phyloP scores from a whole-genome alignment of 2,113 vertebrate species.

The Gymnorhina tibicen region DNA sequence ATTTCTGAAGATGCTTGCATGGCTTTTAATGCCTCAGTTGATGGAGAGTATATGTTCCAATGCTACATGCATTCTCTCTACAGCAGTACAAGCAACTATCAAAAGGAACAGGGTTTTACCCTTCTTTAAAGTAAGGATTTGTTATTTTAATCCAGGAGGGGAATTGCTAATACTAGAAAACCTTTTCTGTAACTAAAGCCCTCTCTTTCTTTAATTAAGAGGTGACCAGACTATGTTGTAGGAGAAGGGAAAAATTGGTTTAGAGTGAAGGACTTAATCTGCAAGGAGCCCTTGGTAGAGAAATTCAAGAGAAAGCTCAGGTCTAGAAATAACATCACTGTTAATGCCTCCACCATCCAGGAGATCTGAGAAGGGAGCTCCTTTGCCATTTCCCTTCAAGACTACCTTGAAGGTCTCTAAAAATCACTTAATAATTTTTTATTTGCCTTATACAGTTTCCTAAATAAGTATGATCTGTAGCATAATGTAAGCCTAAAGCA shows the following conservation, averaged over 20 bases:
- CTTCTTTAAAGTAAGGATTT: background rate
- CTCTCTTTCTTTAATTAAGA: background rate
- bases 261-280: background rate
- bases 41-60: background rate
- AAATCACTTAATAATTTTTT: background rate
- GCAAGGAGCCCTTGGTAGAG: background rate
- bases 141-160: background rate
- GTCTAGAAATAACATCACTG: background rate
- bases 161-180: background rate
- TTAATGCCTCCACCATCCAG: background rate
- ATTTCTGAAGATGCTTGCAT: background rate
- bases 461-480: background rate
- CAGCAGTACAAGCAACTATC: background rate
- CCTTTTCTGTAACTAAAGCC: background rate
- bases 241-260: background rate
- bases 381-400: background rate
- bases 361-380: background rate
- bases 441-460: background rate
- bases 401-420: background rate
- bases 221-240: background rate
- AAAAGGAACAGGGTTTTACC: background rate
- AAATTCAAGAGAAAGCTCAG: background rate
- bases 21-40: background rate
- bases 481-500: background rate
- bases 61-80: background rate